Base-by-base conservation (phyloP, 2,888 invertebrate genomes). In the Mechanitis mazaeus region DNA sequence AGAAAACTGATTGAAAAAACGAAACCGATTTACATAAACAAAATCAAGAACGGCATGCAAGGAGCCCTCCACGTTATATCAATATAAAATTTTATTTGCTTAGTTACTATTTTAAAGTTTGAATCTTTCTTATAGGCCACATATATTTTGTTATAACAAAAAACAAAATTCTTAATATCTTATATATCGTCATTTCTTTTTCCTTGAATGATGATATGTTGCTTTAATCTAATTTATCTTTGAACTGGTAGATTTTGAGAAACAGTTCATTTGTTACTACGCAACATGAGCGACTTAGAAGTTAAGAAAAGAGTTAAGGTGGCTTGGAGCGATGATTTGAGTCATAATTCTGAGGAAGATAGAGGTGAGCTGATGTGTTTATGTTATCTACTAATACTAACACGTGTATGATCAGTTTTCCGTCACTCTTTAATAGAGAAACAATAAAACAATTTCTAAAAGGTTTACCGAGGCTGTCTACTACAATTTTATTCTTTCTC, bases 251-350 rank as follows among this genome's bases (percentile, higher is more conserved):
- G 28, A 54, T 50, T 38, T 50, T 55, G 54, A 35, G 33, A 33
- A 42, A 56, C 35, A 45, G 11, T 45, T 33, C 1, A 12, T 33
- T 46, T 2, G 20, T 31, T 38, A 12, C 6, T 2, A 11, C 35
- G 33, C 42, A 59, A 46, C 33, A 65, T 63, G 63, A 55, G 80
- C 78, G 71, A 63, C 68, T 72, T 71, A 9, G 70, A 63, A 7
- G 60, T 56, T 2, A 73, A 64, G 53, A 81, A 74, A 58, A 74
- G 83, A 58, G 65, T 69, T 2, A 91, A 87, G 76, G 79, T 88
- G 2, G 76, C 87, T 1, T 91, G 90, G 90, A 90, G 90, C 58
- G 91, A 91, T 63, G 90, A 90, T 67, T 73, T 91, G 45, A 91
- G 90, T 67, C 85, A 89, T 73, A 85, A 91, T 68, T 90, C 90